Base-by-base conservation (phyloP, 2,888 invertebrate species). In the Limnephilus auricula region DNA sequence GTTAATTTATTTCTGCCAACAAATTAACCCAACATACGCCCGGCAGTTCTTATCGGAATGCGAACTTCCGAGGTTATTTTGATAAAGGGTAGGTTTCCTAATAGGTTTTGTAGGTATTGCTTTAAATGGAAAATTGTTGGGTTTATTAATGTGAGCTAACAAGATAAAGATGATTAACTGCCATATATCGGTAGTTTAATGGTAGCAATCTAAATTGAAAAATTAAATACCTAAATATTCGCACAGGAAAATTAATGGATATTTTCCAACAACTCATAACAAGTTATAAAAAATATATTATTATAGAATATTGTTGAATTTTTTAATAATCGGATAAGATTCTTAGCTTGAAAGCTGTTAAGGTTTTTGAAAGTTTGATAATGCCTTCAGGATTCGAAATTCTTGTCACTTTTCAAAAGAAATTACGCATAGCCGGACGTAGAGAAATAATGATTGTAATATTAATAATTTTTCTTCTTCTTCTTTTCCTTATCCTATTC, bases 51-150 rank as follows among this genome's bases (percentile, higher is more conserved):
- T 84, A 84, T 84, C 84, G 3, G 25, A 84, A 9, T 84, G 25
- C 25, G 40, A 84, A 40, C 65, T 84, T 12, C 40, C 4, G 34
- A 40, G 34, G 34, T 65, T n/a, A 84, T 84, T 84, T 84, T 84
- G 84, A 84, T 84, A 84, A 84, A 40, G 40, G 40, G n/a, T 84
- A 15, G 34, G 25, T 84, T 84, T 37, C n/a, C 40, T 40, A 40
- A 40, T 37, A 84, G 84, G 40, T 37, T 84, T 37, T 40, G 34
- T 40, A 32, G 40, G 84, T 84, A 84, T 37, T 84, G 34, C 13
- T 84, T n/a, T 40, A 37, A 31, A 31, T 13, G 13, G 32, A 32
- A 37, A 25, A 40, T 31, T 84, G 2, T 37, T 40, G 84, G 84
- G 32, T 80, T 12, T 13, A 31, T 30, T 32, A 80, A 80, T 4